Percentiles rank a stretch among this genome's conserved stretches.
Conservation (phyloP, 2,113 vertebrate species). For the Leucopternis melanops region DNA sequence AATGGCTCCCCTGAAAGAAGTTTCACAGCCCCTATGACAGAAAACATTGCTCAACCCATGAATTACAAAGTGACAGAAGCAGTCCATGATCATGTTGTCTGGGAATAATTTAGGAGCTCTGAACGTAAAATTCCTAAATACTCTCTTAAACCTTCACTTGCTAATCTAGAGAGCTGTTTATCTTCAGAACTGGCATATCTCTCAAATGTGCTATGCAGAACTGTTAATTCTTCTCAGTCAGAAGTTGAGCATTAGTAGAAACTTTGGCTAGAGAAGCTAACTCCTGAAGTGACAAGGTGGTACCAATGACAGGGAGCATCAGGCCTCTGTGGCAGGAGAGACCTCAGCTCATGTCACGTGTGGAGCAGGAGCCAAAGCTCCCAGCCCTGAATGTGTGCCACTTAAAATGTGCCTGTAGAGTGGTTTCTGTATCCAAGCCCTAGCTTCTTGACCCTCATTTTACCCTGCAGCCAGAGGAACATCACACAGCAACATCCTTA, state of each 20-base stretch:
- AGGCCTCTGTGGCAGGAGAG: background rate
- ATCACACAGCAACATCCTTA: background rate
- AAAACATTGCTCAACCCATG: background rate
- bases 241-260: background rate
- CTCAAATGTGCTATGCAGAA: background rate
- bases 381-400: background rate
- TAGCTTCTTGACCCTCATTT: background rate
- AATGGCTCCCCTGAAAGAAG: background rate
- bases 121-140: background rate
- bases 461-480: background rate
- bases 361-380: background rate
- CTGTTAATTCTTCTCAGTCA: background rate
- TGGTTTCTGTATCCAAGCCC: background rate
- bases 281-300: background rate
- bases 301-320: background rate
- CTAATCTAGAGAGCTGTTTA: background rate
- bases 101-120: background rate
- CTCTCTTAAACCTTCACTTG: background rate
- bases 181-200: background rate
- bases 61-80: background rate
- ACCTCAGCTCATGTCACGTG: background rate
- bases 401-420: background rate
- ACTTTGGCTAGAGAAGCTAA: background rate
- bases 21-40: background rate
- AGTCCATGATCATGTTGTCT: background rate